phyloP scores from a whole-genome alignment of 2,888 invertebrate genomes.

The Chromoteleia sp. region DNA sequence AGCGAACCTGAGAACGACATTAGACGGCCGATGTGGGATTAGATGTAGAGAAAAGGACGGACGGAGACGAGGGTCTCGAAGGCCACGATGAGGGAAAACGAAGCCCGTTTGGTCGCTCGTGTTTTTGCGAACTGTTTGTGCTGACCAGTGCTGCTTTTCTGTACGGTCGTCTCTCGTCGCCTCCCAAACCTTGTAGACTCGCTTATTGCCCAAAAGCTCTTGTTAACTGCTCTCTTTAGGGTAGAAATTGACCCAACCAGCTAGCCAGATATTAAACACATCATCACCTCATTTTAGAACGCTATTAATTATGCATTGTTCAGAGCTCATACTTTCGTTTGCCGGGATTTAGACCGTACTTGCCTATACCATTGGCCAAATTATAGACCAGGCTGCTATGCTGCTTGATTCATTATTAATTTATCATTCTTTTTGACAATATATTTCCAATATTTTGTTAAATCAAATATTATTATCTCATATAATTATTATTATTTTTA shows the following conservation, averaged over 20 bases:
- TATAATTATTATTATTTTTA: no score
- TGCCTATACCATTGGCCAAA: conserved; percentile 39
- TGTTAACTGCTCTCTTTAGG: conserved; percentile 79
- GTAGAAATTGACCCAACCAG: conserved; percentile 68
- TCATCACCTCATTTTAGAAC: conserved; percentile 65
- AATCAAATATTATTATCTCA: no score
- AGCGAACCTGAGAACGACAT: conserved; percentile 70
- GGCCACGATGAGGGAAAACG: conserved; percentile 64
- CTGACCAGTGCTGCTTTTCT: conserved; percentile 82
- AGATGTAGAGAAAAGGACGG: conserved; percentile 58
- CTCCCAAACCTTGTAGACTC: conserved; percentile 82
- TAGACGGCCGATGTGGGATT: conserved; percentile 63
- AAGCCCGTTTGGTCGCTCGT: conserved; percentile 71
- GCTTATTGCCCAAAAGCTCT: conserved; percentile 81
- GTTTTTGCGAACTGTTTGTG: conserved; percentile 81
- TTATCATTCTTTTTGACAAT: no score
- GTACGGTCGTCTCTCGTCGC: conserved; percentile 81
- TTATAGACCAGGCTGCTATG: no score
- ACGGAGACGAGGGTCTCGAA: conserved; percentile 52
- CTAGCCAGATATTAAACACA: conserved; percentile 69
- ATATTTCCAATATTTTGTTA: no score
- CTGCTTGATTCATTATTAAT: conserved; percentile 41
- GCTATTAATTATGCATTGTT: conserved; percentile 68
- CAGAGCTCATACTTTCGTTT: conserved; percentile 41
- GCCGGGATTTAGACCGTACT: conserved; percentile 22